Evolutionary conservation across 1,140 invertebrate genomes (phyloP).

Genomic region (Leptinotarsa lineolata): DNA sequence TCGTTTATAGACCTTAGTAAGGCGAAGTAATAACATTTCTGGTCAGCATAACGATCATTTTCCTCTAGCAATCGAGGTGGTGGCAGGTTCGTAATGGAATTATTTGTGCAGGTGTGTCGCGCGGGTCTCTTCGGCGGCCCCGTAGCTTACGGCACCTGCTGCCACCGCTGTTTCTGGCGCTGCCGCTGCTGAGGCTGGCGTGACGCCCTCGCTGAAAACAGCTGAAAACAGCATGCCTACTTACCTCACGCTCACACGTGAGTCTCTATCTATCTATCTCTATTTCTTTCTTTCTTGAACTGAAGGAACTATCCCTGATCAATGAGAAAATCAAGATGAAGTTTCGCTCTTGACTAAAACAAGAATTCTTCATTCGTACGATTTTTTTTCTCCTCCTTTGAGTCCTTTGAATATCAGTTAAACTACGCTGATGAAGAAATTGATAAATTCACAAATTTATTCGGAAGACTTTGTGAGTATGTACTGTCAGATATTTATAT

Average conservation of each 20-base stretch:
- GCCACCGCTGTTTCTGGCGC: constrained; percentile 51
- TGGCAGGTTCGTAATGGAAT: constrained; percentile 26
- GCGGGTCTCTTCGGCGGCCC: constrained; percentile 32
- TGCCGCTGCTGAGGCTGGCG: constrained; percentile 45
- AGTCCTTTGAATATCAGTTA: too few relatives aligned
- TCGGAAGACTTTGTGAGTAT: too few relatives aligned
- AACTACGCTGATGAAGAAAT: too few relatives aligned
- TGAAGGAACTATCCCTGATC: neutral
- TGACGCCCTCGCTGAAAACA: constrained; percentile 31
- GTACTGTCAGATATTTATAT: too few relatives aligned
- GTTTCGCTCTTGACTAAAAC: too few relatives aligned
- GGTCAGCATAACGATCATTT: constrained; percentile 9
- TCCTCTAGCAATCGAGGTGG: constrained; percentile 28
- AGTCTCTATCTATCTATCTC: constrained; percentile 32
- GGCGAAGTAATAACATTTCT: too few relatives aligned
- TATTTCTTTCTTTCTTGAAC: constrained; percentile 16
- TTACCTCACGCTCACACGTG: constrained; percentile 35
- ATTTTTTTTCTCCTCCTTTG: too few relatives aligned
- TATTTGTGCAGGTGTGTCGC: constrained; percentile 51
- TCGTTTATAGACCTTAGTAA: too few relatives aligned
- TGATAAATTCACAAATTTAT: too few relatives aligned
- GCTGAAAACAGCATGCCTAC: constrained; percentile 30
- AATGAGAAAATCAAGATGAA: too few relatives aligned
- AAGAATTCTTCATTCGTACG: too few relatives aligned
- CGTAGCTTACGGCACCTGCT: constrained; percentile 47